Conservation (phyloP, 1,140 invertebrate species). For the Physella acuta region DNA sequence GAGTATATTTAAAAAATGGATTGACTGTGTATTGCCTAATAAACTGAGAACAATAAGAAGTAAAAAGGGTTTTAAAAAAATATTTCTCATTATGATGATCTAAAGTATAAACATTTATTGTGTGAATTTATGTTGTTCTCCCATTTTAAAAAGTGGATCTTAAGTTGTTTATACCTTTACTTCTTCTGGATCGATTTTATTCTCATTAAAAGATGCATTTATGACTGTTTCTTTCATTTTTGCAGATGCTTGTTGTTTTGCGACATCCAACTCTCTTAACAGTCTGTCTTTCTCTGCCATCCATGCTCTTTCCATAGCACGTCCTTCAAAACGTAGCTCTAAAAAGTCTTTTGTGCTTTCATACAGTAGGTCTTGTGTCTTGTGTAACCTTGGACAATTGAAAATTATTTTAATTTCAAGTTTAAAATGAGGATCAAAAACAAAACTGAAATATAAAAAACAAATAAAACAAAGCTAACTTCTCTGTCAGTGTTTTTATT, state of each 20-base stretch:
- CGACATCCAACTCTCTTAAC: constrained; percentile 52
- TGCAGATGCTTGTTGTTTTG: constrained; percentile 44
- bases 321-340: constrained; percentile 52
- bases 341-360: constrained; percentile 60
- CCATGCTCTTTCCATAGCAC: constrained; percentile 56
- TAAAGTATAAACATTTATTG: no score
- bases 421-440: background rate
- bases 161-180: constrained; percentile 42
- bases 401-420: background rate
- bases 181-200: constrained; percentile 44
- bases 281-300: constrained; percentile 60
- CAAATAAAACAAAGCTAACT: constrained; percentile 39
- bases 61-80: no score
- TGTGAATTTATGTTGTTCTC: no score
- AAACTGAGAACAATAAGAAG: no score
- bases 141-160: background rate
- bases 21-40: no score
- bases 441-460: background rate
- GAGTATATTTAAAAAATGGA: no score
- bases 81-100: no score
- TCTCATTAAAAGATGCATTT: constrained; percentile 42
- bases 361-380: constrained; percentile 60
- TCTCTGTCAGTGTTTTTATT: constrained; percentile 58
- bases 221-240: constrained; percentile 39
- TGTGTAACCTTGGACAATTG: constrained; percentile 50